Conservation (phyloP, 2,113 vertebrate species). For the Hemicordylus capensis region DNA sequence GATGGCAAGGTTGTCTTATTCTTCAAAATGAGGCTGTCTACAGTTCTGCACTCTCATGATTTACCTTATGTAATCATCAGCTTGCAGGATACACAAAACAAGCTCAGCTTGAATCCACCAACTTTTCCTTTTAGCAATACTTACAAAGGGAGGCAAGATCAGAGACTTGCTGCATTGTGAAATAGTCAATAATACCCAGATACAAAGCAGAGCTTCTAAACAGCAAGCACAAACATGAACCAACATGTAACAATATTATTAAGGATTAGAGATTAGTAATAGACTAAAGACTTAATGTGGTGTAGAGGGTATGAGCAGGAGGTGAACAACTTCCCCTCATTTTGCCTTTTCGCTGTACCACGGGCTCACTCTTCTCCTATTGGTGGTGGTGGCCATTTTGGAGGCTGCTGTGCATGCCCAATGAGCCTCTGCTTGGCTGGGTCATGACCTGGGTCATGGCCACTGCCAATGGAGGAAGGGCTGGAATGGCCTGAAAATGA, state of each 20-base stretch:
- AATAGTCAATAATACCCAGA: background rate
- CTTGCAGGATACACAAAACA: background rate
- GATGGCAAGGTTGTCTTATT: background rate
- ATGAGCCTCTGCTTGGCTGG: background rate
- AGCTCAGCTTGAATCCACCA: constrained; percentile 20
- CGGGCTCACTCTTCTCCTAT: background rate
- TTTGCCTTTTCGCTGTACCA: no score
- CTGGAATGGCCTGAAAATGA: no score
- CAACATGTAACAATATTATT: background rate
- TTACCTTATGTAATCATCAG: background rate
- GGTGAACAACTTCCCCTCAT: background rate
- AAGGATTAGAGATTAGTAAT: background rate
- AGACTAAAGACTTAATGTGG: background rate
- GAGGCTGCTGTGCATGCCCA: no score
- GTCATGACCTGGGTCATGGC: background rate
- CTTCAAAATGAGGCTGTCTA: background rate
- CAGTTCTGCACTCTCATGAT: constrained; percentile 19
- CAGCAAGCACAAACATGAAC: background rate
- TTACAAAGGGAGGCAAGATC: constrained; percentile 32
- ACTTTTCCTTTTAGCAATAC: constrained; percentile 24
- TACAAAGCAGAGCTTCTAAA: constrained; percentile 17
- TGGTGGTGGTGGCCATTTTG: no score
- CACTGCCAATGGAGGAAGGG: no score
- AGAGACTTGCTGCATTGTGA: background rate
- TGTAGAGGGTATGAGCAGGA: background rate